phyloP scores from a whole-genome alignment of 2,888 invertebrate genomes.

The Phaedon cochleariae region DNA sequence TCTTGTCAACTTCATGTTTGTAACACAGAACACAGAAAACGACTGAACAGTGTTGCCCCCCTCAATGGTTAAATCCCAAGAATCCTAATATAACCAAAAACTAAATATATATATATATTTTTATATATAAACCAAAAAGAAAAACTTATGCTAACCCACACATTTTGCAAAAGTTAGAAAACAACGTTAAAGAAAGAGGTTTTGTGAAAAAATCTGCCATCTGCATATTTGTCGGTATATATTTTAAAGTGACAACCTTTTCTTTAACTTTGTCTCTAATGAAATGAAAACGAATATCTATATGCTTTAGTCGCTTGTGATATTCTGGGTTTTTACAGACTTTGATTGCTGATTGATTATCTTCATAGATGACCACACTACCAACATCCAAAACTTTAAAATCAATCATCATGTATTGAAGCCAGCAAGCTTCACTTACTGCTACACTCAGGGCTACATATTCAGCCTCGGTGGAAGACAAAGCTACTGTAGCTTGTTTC shows the following conservation, averaged over 20 bases:
- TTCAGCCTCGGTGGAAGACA: constrained; percentile 44
- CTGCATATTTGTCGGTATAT: constrained; percentile 15
- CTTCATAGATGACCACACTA: constrained; percentile 27
- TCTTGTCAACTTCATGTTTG: too few species aligned
- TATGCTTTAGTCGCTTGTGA: constrained; percentile 29
- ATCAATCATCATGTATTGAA: constrained; percentile 37
- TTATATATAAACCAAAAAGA: too few species aligned
- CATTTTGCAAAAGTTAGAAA: not conserved
- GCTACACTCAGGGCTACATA: constrained; percentile 47
- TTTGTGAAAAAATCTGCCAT: constrained; percentile 24
- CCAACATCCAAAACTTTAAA: constrained; percentile 6
- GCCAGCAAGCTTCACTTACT: constrained; percentile 47
- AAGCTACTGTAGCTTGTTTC: constrained; percentile 43
- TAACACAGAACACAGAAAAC: too few species aligned
- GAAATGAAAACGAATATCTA: constrained; percentile 35
- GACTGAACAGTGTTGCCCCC: not conserved
- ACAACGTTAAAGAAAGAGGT: not conserved
- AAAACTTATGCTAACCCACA: not conserved
- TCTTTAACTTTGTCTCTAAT: constrained; percentile 33
- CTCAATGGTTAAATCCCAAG: not conserved
- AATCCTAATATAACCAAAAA: not conserved
- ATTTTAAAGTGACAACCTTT: constrained; percentile 7
- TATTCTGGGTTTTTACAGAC: constrained; percentile 33
- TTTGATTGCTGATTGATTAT: constrained; percentile 32
- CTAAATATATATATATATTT: too few species aligned